Evolutionary conservation across 2,797 vertebrate genomes (phyloP).

Genomic region (Anniella stebbinsi): DNA sequence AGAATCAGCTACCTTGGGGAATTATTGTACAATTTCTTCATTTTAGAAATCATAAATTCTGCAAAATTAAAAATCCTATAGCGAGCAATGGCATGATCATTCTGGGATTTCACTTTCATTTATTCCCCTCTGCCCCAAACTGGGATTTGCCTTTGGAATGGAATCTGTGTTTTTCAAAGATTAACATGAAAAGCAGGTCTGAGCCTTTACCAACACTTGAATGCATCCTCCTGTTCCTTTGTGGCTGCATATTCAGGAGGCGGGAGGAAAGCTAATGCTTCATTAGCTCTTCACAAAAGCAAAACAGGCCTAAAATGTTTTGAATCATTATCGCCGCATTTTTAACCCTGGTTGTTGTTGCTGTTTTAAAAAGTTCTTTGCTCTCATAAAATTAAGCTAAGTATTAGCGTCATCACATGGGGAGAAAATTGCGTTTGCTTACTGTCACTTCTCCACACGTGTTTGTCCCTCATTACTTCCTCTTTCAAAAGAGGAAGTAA

Average conservation of each 20-base stretch:
- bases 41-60: conserved; percentile 7
- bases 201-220: not conserved
- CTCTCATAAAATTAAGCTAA: not conserved
- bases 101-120: not conserved
- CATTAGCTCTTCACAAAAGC: not conserved
- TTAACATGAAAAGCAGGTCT: not conserved
- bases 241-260: not conserved
- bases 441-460: too few relatives aligned
- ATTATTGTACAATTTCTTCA: not conserved
- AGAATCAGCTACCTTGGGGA: not conserved
- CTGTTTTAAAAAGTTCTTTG: not conserved
- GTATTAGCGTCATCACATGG: too few relatives aligned
- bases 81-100: not conserved
- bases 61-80: not conserved
- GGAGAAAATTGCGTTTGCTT: too few relatives aligned
- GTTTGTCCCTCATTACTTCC: too few relatives aligned
- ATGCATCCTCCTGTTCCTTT: not conserved
- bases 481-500: too few relatives aligned
- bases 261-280: not conserved
- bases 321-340: not conserved
- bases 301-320: not conserved
- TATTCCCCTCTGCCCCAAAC: not conserved
- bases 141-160: not conserved
- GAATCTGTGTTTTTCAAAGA: not conserved
- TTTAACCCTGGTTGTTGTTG: not conserved